A percentile compares a stretch with the other conserved stretches of the same genome.
phyloP scores from a whole-genome alignment of 2,888 invertebrate species.

The Sphaerophoria rueppellii region DNA sequence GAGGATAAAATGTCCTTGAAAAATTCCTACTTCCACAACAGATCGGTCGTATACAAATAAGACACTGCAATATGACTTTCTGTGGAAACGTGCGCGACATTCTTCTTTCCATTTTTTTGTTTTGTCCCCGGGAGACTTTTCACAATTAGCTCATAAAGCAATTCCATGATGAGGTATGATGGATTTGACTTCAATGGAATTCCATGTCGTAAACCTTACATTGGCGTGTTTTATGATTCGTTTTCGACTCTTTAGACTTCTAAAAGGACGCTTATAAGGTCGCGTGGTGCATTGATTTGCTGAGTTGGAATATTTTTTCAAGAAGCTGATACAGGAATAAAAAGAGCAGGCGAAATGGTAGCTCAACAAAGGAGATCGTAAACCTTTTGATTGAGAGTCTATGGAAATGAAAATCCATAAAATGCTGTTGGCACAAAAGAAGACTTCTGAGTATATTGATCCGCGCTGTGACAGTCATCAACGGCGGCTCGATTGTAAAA shows the following conservation, averaged over 20 bases:
- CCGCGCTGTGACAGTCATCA: conserved; percentile 16
- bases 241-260: neutral
- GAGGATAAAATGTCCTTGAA: conserved; percentile 47
- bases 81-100: conserved; percentile 44
- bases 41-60: neutral
- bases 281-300: conserved; percentile 61
- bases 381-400: conserved; percentile 22
- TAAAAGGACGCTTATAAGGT: conserved; percentile 51
- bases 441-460: neutral
- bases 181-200: conserved; percentile 59
- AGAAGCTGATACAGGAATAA: conserved; percentile 30
- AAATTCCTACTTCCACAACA: neutral
- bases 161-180: conserved; percentile 72
- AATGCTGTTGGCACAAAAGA: conserved; percentile 34
- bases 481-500: conserved; percentile 19
- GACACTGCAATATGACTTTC: neutral
- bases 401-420: conserved; percentile 24
- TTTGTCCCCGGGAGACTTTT: conserved; percentile 27
- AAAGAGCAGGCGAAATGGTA: conserved; percentile 42
- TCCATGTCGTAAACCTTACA: conserved; percentile 51
- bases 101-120: conserved; percentile 16
- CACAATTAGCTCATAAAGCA: conserved; percentile 69
- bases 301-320: conserved; percentile 55
- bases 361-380: conserved; percentile 36
- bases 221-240: conserved; percentile 1